These are phyloP conservation scores for Cepaea nemoralis DNA, from an alignment of 1,140 invertebrate genomes.

Conservation along the genomic window DNA sequence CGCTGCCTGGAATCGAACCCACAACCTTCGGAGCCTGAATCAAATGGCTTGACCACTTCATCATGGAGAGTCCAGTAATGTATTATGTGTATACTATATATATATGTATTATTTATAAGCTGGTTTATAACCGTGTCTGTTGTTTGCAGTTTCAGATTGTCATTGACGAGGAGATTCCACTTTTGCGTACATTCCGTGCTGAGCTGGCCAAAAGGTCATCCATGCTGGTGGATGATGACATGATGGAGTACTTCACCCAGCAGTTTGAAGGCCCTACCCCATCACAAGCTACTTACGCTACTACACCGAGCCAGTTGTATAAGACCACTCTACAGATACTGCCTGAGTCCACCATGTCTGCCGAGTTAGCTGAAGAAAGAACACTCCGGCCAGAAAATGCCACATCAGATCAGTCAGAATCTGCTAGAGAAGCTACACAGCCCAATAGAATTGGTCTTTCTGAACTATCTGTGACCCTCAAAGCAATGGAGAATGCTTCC, in stretches of 20 bases:
- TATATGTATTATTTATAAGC: too few species aligned
- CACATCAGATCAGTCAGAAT: not conserved
- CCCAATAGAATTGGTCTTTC: not conserved
- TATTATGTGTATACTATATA: too few species aligned
- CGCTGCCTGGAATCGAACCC: too few species aligned
- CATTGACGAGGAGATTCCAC: slow-evolving; percentile 63
- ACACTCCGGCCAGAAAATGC: too few species aligned
- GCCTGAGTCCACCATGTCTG: slow-evolving; percentile 30
- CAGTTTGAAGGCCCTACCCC: slow-evolving; percentile 64
- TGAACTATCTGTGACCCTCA: slow-evolving; percentile 40
- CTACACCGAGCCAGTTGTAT: slow-evolving; percentile 47
- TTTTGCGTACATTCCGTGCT: slow-evolving; percentile 68
- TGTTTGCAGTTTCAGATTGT: slow-evolving; percentile 64
- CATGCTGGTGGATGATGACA: slow-evolving; percentile 68
- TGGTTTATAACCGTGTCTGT: too few species aligned
- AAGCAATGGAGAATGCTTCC: slow-evolving; percentile 36
- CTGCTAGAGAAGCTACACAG: not conserved
- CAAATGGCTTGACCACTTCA: too few species aligned
- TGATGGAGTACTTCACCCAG: slow-evolving; percentile 66
- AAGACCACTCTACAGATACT: slow-evolving; percentile 41
- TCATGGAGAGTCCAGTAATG: too few species aligned
- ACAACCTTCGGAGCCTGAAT: too few species aligned
- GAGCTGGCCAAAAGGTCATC: slow-evolving; percentile 67
- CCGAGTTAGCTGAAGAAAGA: slow-evolving; percentile 22
- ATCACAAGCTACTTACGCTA: slow-evolving; percentile 44